phyloP scores from a whole-genome alignment of 2,888 invertebrate genomes.

The Apodemia hepburni region DNA sequence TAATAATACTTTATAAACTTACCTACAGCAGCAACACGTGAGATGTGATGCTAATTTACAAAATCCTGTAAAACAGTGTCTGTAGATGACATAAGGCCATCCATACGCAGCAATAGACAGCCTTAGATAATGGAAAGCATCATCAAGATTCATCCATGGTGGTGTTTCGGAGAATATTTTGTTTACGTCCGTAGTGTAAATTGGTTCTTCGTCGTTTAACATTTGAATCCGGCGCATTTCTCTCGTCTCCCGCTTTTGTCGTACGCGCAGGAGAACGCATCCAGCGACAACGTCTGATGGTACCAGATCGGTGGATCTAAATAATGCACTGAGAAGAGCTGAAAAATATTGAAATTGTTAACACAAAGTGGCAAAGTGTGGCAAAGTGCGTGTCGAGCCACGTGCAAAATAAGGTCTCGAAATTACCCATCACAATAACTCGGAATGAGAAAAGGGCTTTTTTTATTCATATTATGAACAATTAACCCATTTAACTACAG shows the following conservation, averaged over 20 bases:
- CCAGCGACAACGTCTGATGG: constrained; percentile 94
- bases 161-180: constrained; percentile 83
- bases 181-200: constrained; percentile 82
- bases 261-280: constrained; percentile 88
- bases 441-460: no score
- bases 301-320: constrained; percentile 92
- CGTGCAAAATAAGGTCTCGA: no score
- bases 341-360: constrained; percentile 40
- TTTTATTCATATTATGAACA: no score
- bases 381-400: no score
- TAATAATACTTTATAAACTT: constrained; percentile 33
- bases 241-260: constrained; percentile 86
- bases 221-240: constrained; percentile 84
- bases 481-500: no score
- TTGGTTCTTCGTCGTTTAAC: constrained; percentile 83
- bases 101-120: constrained; percentile 93
- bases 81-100: constrained; percentile 92
- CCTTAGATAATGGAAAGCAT: constrained; percentile 88
- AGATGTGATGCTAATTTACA: constrained; percentile 85
- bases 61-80: constrained; percentile 87
- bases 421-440: no score
- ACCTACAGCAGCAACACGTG: constrained; percentile 88
- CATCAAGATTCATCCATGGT: constrained; percentile 90
- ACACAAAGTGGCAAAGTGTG: not conserved
- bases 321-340: constrained; percentile 88